Evolutionary conservation across 2,113 vertebrate species (phyloP).

Genomic region (Bubalus kerabau): DNA sequence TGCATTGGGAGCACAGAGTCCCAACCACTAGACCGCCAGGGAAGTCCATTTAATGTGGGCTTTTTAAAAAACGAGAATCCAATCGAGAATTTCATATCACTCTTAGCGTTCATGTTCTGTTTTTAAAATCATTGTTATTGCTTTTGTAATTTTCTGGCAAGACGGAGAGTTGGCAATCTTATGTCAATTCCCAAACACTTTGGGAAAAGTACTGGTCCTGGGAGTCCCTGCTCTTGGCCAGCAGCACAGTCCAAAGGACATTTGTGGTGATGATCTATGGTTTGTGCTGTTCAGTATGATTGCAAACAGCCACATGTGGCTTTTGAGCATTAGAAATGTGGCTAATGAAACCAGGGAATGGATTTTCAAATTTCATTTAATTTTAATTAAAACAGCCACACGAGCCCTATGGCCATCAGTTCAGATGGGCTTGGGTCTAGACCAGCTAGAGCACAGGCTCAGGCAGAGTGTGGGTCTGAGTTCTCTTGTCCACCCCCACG

Average conservation of each 20-base stretch:
- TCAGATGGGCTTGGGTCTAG: neutral
- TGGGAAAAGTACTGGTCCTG: neutral
- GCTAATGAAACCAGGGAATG: neutral
- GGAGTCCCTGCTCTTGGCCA: neutral
- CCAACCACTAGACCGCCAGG: neutral
- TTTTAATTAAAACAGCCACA: neutral
- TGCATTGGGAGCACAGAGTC: neutral
- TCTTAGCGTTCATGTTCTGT: neutral
- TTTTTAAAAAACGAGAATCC: neutral
- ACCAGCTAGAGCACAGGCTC: too few species aligned
- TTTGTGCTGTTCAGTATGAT: neutral
- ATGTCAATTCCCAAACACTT: neutral
- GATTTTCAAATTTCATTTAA: neutral
- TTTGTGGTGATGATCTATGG: neutral
- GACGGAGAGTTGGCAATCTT: neutral
- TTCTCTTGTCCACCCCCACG: neutral
- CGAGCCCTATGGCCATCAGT: neutral
- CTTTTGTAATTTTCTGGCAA: conserved; percentile 13
- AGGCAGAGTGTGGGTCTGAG: neutral
- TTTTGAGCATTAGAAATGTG: neutral
- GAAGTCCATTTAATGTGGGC: neutral
- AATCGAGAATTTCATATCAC: neutral
- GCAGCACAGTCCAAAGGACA: neutral
- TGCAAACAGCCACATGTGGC: neutral
- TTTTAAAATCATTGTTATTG: neutral